phyloP scores from a whole-genome alignment of 1,140 invertebrate species.

The Drosophila sechellia region DNA sequence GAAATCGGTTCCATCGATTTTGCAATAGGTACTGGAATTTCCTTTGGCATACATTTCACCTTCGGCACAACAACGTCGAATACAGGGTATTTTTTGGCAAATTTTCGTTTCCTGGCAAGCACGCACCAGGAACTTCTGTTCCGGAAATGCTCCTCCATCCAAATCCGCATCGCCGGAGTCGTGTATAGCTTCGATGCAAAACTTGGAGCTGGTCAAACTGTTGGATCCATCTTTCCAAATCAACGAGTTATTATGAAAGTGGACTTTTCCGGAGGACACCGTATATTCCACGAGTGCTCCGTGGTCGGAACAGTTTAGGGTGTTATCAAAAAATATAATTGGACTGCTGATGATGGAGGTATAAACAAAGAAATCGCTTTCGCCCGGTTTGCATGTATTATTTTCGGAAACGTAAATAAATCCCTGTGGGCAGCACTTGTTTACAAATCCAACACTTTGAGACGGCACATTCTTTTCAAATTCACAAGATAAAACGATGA shows the following conservation, averaged over 20 bases:
- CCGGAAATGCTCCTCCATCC: background rate
- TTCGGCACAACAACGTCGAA: constrained; percentile 28
- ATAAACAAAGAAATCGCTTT: constrained; percentile 41
- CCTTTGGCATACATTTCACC: constrained; percentile 36
- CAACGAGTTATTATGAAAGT: constrained; percentile 10
- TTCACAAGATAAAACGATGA: constrained; percentile 30
- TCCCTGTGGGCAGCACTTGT: constrained; percentile 41
- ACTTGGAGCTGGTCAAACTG: background rate
- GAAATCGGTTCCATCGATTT: constrained; percentile 16
- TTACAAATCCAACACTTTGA: constrained; percentile 42
- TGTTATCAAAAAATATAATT: constrained; percentile 36
- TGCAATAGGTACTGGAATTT: constrained; percentile 30
- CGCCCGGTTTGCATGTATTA: constrained; percentile 37
- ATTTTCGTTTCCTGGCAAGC: constrained; percentile 15
- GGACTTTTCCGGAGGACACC: constrained; percentile 11
- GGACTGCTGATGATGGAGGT: constrained; percentile 35
- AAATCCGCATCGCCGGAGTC: background rate
- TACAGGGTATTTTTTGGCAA: constrained; percentile 19
- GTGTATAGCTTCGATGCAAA: constrained; percentile 31
- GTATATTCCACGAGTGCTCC: constrained; percentile 18
- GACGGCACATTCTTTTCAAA: constrained; percentile 42
- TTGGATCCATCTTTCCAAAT: constrained; percentile 25
- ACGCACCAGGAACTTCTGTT: constrained; percentile 15
- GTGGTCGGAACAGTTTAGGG: constrained; percentile 14
- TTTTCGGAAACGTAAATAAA: constrained; percentile 49